Evolutionary conservation across 2,888 invertebrate species (phyloP).

Genomic region (Leptopilina myrica): DNA sequence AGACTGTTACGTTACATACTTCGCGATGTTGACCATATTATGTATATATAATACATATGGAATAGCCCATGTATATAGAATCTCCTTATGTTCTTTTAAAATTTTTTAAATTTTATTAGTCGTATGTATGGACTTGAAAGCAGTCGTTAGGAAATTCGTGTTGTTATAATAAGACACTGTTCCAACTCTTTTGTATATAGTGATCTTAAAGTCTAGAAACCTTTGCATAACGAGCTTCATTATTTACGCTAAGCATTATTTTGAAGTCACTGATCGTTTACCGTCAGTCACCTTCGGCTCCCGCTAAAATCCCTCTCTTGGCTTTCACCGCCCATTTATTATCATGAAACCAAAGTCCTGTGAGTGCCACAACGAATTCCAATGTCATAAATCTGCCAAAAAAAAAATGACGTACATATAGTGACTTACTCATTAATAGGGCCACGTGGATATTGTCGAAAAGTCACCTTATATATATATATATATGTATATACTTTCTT

Average conservation of each 20-base stretch:
- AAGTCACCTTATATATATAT: conserved; percentile 33
- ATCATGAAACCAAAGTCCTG: conserved; percentile 44
- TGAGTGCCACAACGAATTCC: conserved; percentile 42
- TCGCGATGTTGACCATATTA: too few species aligned
- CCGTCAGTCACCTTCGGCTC: conserved; percentile 71
- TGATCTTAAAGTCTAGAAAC: conserved; percentile 42
- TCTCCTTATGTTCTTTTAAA: too few species aligned
- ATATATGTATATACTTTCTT: background rate
- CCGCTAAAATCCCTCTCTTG: conserved; percentile 51
- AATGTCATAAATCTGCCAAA: conserved; percentile 52
- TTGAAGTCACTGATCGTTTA: conserved; percentile 74
- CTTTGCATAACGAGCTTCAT: conserved; percentile 66
- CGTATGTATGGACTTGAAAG: conserved; percentile 11
- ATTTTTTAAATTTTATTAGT: too few species aligned
- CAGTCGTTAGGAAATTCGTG: conserved; percentile 29
- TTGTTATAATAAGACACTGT: conserved; percentile 43
- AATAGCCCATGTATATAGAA: too few species aligned
- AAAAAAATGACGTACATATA: conserved; percentile 38
- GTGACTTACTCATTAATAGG: conserved; percentile 53
- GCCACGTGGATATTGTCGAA: conserved; percentile 48
- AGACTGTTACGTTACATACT: too few species aligned
- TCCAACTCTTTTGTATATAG: conserved; percentile 30
- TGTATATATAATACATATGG: too few species aligned
- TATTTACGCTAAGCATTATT: conserved; percentile 74
- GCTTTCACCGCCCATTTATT: conserved; percentile 49